Percentiles rank a stretch among this genome's conserved stretches.
These are phyloP conservation scores for Trichogramma pretiosum DNA, from an alignment of 1,140 invertebrate species.

Conservation along the genomic window DNA sequence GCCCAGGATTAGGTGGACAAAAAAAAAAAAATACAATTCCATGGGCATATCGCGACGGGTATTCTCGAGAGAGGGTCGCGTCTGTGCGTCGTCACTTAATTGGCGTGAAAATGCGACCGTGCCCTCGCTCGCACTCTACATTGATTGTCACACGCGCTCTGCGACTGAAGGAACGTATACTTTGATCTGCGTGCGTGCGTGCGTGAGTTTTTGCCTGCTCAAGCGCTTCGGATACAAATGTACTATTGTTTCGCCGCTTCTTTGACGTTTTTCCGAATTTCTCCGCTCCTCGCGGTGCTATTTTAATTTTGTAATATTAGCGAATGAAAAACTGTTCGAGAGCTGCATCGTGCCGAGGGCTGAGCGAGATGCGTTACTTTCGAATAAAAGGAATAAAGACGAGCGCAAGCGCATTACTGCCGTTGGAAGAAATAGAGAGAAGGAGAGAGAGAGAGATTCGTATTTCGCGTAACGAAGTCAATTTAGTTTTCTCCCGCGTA, in stretches of 20 bases:
- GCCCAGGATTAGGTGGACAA: too few species aligned
- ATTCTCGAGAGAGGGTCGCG: neutral
- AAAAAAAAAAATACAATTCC: too few species aligned
- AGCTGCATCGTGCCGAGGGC: conserved; percentile 1
- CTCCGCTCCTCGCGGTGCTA: too few species aligned
- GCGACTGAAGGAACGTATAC: too few species aligned
- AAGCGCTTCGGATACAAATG: too few species aligned
- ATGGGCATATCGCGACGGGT: too few species aligned
- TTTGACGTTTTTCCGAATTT: too few species aligned
- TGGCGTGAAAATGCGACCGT: conserved; percentile 7
- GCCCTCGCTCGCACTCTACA: neutral
- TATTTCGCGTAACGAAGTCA: conserved; percentile 46
- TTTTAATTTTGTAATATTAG: too few species aligned
- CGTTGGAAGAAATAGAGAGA: conserved; percentile 26
- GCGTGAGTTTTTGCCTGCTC: too few species aligned
- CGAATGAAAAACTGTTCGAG: too few species aligned
- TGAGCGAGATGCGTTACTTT: conserved; percentile 3
- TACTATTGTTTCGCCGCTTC: too few species aligned
- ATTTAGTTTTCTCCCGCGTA: conserved; percentile 41
- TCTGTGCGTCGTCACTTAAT: neutral
- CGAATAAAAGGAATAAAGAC: neutral
- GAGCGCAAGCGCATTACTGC: conserved; percentile 12
- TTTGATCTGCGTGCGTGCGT: too few species aligned
- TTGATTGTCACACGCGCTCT: neutral
- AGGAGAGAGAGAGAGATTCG: conserved; percentile 28